Evolutionary conservation across 1,140 invertebrate species (phyloP).

Genomic region (Papilio helenus): DNA sequence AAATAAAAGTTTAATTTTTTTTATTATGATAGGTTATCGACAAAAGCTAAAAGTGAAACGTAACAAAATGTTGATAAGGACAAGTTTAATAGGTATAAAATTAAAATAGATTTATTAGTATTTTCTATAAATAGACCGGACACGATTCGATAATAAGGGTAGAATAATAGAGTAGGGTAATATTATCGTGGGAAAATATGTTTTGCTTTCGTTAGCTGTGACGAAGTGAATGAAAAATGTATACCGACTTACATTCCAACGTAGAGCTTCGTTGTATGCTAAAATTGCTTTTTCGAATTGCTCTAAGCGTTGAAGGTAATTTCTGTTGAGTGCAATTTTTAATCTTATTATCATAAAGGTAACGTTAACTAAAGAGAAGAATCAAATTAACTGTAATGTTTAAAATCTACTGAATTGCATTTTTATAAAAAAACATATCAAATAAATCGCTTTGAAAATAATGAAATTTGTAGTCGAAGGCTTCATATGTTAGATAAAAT

Average conservation of each 20-base stretch:
- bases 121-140: too few relatives aligned
- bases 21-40: too few relatives aligned
- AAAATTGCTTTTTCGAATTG: constrained; percentile 75
- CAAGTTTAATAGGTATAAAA: too few relatives aligned
- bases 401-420: constrained; percentile 31
- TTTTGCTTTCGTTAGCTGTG: neutral
- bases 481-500: neutral
- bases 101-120: too few relatives aligned
- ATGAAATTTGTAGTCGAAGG: neutral
- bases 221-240: neutral
- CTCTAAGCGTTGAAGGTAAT: constrained; percentile 76
- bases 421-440: neutral
- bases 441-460: neutral
- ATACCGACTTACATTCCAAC: constrained; percentile 70
- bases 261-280: constrained; percentile 73
- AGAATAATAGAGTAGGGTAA: too few relatives aligned
- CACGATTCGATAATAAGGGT: too few relatives aligned
- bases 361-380: neutral
- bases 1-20: too few relatives aligned
- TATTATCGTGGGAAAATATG: neutral
- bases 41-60: too few relatives aligned
- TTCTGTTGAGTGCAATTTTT: constrained; percentile 57
- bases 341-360: constrained; percentile 19
- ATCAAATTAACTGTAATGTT: neutral
- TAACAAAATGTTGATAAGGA: too few relatives aligned